phyloP scores from a whole-genome alignment of 2,888 invertebrate genomes.

The Cryptocephalus moraei region DNA sequence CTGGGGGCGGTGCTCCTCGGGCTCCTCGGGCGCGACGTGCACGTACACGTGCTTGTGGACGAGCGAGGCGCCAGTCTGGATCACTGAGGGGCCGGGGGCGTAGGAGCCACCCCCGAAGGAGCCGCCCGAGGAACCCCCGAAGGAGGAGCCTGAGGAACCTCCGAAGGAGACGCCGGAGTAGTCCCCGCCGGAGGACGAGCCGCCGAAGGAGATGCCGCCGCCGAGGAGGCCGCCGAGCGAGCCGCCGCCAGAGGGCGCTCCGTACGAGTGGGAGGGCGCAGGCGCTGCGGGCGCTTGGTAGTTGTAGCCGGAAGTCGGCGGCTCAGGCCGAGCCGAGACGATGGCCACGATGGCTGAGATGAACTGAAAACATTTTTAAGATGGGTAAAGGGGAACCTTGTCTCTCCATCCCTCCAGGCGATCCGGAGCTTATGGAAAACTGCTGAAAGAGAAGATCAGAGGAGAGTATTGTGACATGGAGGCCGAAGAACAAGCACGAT shows the following conservation, averaged over 20 bases:
- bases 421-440: too few relatives aligned
- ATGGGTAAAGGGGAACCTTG: too few relatives aligned
- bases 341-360: constrained; percentile 42
- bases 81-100: constrained; percentile 1
- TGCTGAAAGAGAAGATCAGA: too few relatives aligned
- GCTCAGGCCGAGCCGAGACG: constrained; percentile 51
- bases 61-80: constrained; percentile 41
- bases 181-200: background rate
- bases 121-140: constrained; percentile 1
- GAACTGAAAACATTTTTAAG: constrained; percentile 19
- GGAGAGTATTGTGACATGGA: too few relatives aligned
- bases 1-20: constrained; percentile 52
- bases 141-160: background rate
- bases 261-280: background rate
- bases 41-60: constrained; percentile 84
- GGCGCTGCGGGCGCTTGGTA: constrained; percentile 15
- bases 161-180: constrained; percentile 1
- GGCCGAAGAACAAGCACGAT: too few relatives aligned
- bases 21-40: constrained; percentile 81
- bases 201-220: background rate
- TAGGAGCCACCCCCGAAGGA: constrained; percentile 2
- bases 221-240: constrained; percentile 11
- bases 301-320: constrained; percentile 45
- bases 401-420: too few relatives aligned
- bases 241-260: constrained; percentile 9